Conservation (phyloP, 2,113 vertebrate species). For the Sarotherodon lohbergeri region DNA sequence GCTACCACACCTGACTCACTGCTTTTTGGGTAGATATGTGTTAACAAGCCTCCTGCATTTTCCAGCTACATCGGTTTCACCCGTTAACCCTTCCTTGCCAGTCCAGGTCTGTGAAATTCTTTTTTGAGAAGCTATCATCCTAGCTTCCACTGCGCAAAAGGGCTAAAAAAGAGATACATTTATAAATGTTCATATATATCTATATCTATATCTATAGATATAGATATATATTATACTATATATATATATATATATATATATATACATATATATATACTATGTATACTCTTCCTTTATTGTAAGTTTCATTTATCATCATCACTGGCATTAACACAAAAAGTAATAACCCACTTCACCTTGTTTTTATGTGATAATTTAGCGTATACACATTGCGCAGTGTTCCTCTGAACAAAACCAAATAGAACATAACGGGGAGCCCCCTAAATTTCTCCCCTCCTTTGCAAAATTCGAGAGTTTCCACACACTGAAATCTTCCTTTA, state of each 20-base stretch:
- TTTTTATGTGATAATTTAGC: background rate
- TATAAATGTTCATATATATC: rapidly evolving
- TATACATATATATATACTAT: rapidly evolving
- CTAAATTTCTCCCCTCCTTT: constrained; percentile 62
- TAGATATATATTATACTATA: background rate
- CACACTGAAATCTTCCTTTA: constrained; percentile 40
- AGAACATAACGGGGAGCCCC: constrained; percentile 56
- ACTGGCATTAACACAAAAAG: background rate
- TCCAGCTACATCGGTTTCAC: constrained; percentile 54
- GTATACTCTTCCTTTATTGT: background rate
- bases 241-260: rapidly evolving
- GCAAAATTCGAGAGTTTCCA: constrained; percentile 48
- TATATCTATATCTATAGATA: rapidly evolving
- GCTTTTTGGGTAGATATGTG: constrained; percentile 25
- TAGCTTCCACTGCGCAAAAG: background rate
- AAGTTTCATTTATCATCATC: background rate
- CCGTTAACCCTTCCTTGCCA: constrained; percentile 42
- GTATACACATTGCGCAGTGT: background rate
- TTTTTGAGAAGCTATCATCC: background rate
- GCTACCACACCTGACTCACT: constrained; percentile 54
- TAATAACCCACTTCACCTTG: background rate
- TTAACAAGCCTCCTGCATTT: constrained; percentile 45
- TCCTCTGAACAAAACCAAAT: constrained; percentile 1
- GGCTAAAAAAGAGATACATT: background rate
- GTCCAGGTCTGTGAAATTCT: background rate